Percentiles rank a stretch among this genome's conserved stretches.
phyloP scores from a whole-genome alignment of 2,888 invertebrate species.

The Lasioglossum pauxillum region DNA sequence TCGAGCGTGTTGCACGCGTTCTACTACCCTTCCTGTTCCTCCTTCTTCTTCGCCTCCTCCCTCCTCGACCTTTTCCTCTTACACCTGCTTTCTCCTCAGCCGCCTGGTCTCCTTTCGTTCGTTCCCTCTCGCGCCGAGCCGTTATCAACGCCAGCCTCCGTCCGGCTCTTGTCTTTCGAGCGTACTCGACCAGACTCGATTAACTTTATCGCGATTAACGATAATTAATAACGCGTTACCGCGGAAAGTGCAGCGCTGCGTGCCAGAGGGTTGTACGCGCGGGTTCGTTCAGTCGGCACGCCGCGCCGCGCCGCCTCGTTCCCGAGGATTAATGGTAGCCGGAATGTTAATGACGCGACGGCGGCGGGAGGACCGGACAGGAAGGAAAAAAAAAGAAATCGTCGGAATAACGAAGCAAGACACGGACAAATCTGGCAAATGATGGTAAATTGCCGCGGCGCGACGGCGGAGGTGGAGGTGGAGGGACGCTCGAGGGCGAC shows the following conservation, averaged over 20 bases:
- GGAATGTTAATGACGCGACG: constrained; percentile 57
- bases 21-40: constrained; percentile 49
- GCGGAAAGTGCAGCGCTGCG: constrained; percentile 49
- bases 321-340: constrained; percentile 61
- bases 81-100: constrained; percentile 9
- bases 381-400: constrained; percentile 9
- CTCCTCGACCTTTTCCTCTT: constrained; percentile 8
- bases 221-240: constrained; percentile 71
- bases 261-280: background rate
- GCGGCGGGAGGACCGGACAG: background rate
- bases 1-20: constrained; percentile 69
- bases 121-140: constrained; percentile 21
- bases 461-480: background rate
- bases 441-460: constrained; percentile 59
- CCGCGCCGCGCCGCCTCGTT: constrained; percentile 45
- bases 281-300: background rate
- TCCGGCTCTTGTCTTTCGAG: constrained; percentile 38
- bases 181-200: constrained; percentile 64
- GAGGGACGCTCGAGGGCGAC: constrained; percentile 26
- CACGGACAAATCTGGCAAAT: constrained; percentile 64
- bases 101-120: constrained; percentile 21
- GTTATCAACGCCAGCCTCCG: background rate
- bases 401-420: constrained; percentile 57
- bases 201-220: constrained; percentile 72
- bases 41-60: constrained; percentile 8